These are phyloP conservation scores for Achatina immaculata DNA, from an alignment of 1,140 invertebrate species.

Conservation along the genomic window DNA sequence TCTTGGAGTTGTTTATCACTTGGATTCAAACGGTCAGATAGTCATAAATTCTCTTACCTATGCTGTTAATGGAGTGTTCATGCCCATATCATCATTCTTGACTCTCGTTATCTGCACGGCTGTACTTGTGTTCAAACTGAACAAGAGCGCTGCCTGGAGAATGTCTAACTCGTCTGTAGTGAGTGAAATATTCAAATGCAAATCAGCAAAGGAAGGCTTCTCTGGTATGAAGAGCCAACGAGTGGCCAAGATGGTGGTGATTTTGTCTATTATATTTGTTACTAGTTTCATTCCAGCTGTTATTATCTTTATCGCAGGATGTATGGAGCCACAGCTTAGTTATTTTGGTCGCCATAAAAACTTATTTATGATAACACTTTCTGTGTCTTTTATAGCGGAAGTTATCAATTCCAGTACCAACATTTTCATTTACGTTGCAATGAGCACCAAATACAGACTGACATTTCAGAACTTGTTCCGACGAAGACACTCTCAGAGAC, in stretches of 20 bases:
- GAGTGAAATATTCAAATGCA: background rate
- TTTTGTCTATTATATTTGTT: background rate
- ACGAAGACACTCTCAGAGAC: no score
- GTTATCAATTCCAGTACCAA: background rate
- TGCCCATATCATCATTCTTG: background rate
- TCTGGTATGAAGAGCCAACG: background rate
- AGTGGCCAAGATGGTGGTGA: background rate
- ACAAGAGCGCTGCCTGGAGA: background rate
- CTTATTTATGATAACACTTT: background rate
- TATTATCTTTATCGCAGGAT: background rate
- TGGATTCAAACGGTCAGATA: background rate
- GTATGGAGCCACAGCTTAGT: background rate
- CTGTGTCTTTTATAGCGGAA: background rate
- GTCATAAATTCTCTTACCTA: background rate
- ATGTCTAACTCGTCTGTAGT: background rate
- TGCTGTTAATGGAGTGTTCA: background rate
- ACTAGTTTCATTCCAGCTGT: background rate
- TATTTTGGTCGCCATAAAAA: background rate
- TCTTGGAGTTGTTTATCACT: background rate
- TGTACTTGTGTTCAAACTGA: background rate
- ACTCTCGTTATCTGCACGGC: background rate
- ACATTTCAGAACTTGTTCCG: background rate
- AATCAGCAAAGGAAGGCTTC: no score
- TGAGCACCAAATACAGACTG: conserved; percentile 17
- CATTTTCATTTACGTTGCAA: background rate